phyloP scores from a whole-genome alignment of 2,797 vertebrate genomes.

The Peromyscus eremicus region DNA sequence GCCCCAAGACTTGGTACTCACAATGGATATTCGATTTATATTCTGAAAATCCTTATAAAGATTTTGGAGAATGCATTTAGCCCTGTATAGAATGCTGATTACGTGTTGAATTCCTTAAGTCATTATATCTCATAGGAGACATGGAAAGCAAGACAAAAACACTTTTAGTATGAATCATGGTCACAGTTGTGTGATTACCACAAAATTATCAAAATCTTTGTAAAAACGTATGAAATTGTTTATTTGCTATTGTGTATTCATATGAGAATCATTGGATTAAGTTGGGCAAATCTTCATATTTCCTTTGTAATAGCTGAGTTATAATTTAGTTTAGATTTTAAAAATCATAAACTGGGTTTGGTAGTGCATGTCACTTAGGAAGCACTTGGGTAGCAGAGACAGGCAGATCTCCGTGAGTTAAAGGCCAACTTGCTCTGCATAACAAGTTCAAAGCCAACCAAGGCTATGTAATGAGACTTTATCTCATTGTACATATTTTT shows the following conservation, averaged over 20 bases:
- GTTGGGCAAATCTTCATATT: background rate
- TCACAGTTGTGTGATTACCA: background rate
- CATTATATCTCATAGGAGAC: background rate
- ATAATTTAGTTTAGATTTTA: background rate
- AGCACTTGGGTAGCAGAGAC: background rate
- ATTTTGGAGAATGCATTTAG: background rate
- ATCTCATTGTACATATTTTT: background rate
- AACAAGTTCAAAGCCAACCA: background rate
- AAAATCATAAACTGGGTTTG: no score
- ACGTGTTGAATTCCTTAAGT: background rate
- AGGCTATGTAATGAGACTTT: background rate
- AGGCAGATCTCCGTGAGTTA: background rate
- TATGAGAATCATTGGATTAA: background rate
- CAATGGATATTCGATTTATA: conserved; percentile 16
- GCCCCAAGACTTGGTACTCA: background rate
- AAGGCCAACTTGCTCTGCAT: background rate
- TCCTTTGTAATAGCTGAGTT: background rate
- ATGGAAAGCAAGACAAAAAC: background rate
- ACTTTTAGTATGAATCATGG: background rate
- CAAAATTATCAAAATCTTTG: background rate
- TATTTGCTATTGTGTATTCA: background rate
- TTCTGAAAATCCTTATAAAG: background rate
- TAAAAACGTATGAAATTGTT: background rate
- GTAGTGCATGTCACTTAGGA: background rate
- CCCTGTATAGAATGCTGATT: background rate